Base-by-base conservation (phyloP, 2,888 invertebrate species). In the Nymphalis c-album region DNA sequence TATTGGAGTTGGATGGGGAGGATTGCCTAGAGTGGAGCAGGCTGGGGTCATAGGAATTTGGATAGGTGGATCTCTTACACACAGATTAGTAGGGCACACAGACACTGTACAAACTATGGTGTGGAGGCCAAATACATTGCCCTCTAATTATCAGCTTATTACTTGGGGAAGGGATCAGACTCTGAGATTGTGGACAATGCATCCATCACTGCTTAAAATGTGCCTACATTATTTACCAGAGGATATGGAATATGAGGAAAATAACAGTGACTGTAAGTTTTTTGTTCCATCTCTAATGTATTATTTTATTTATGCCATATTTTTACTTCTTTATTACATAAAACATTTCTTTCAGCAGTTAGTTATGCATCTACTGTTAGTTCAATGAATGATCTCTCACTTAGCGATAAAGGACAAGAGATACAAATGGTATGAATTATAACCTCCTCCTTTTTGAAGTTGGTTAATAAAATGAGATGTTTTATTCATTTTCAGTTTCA, bases 101-200 rank as follows among this genome's bases (percentile, higher is more conserved):
- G 98, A 98, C 90, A 97, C 98, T 57, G 97, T 99, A 7, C 93
- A 98, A 68, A 98, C 98, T 80, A 98, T 98, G 94, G 97, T 97
- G 73, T 98, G 98, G 98, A 94, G 97, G 63, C 96, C 96, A 71
- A 95, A 95, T 79, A 81, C 90, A 83, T 94, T 94, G 70, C 93
- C 93, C 57, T 91, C 93, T 18, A 96, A 96, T 80, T 96, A 95
- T 80, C 97, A 98, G 83, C 90, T 99, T 58, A 95, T 98, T 0
- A 98, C 98, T 2, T 99, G 98, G 98, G 98, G 98, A 0, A 95
- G 97, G 81, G 98, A 99, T 92, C 98, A 98, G 81, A 97, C 96
- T 17, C 92, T 99, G 50, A 94, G 98, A 63, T 95, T 98, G 26
- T 98, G 98, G 97, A 95, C 95, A 79, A 96, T 98, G 80, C 97